Base-by-base conservation (phyloP, 1,140 invertebrate species). In the Heterodera carotae region DNA sequence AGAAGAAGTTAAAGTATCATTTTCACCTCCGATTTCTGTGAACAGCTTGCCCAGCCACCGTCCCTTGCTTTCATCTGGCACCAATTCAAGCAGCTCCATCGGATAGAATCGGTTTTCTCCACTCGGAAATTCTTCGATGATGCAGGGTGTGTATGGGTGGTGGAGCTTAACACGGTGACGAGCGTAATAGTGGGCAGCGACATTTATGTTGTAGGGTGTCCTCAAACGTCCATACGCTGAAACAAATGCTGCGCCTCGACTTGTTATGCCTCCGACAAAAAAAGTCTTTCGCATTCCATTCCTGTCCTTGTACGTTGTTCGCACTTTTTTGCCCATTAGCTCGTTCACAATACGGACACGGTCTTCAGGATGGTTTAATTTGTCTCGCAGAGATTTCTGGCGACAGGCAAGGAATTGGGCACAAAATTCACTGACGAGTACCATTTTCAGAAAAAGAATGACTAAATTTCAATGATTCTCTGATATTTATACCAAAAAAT, bases 231-330 rank as follows among this genome's bases (percentile, higher is more conserved):
- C 64, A 67, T 67, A 67, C 22, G 64, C 64, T 22, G 31, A n/a
- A 5, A n/a, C 25, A 3, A 25, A 18, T 5, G 31, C 36, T 0
- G 64, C 64, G 18, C 64, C 64, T 6, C 25, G 15, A 22, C 15
- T 67, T 67, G 64, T 22, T 33, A 67, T 31, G 12, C 64, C 64
- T 15, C 64, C 64, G 25, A 67, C 36, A 22, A 33, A 33, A 6
- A 67, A 67, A 18, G 18, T 67, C 25, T 67, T 67, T 15, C 4
- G 1, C 18, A 33, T 31, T 67, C 64, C 64, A 27, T 67, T 67
- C 36, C 64, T 2, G n/a, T 67, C 64, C 64, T 67, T 36, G 36
- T 67, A 67, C 25, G 64, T 67, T 4, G 64, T 67, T 18, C 64
- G 64, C 25, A 67, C 64, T 22, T 67, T 67, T 18, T n/a, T 15